phyloP scores from a whole-genome alignment of 2,113 vertebrate genomes.

The Steatornis caripensis region DNA sequence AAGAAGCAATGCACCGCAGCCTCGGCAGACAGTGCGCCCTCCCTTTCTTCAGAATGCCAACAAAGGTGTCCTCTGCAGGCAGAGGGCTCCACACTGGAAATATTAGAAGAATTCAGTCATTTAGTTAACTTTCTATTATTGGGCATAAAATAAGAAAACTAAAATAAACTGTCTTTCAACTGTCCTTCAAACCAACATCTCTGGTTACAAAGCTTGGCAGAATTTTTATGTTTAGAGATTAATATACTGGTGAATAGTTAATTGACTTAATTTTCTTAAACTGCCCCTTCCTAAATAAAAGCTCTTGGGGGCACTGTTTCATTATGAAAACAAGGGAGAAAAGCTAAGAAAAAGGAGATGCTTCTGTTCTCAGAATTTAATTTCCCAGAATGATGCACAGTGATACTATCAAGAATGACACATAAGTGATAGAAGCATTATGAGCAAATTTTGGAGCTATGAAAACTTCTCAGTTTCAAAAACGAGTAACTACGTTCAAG shows the following conservation, averaged over 20 bases:
- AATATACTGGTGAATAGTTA: neutral
- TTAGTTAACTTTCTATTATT: neutral
- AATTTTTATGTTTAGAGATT: neutral
- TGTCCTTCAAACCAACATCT: neutral
- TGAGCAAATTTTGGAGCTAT: neutral
- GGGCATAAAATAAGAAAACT: neutral
- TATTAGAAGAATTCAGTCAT: neutral
- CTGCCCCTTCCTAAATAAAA: neutral
- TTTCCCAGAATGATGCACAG: neutral
- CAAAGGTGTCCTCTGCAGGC: neutral
- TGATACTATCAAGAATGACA: neutral
- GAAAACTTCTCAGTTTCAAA: neutral
- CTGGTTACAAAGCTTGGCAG: neutral
- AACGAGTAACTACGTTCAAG: neutral
- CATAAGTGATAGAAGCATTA: neutral
- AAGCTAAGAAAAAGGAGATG: neutral
- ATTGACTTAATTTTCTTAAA: neutral
- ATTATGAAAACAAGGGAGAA: neutral
- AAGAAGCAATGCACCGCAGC: neutral
- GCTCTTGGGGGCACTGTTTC: constrained; percentile 70
- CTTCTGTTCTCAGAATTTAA: neutral
- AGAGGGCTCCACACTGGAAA: neutral
- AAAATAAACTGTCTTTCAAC: neutral
- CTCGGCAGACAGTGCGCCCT: neutral
- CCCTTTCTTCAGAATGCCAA: neutral